Base-by-base conservation (phyloP, 2,113 vertebrate species). In the Neogobius melanostomus region DNA sequence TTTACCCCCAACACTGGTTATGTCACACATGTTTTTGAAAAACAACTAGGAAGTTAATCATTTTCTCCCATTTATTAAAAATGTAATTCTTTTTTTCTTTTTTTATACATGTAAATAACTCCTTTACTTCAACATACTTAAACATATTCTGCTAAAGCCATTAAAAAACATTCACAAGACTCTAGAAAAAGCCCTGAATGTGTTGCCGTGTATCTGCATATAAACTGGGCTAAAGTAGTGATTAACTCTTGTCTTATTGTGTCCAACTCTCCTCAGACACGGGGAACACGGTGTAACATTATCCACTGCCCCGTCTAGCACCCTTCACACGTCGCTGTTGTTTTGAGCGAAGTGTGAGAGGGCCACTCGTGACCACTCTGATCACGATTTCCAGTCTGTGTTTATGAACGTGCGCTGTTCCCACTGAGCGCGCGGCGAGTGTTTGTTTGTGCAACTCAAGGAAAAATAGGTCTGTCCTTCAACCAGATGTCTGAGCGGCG, bases 401-500 rank as follows among this genome's bases (percentile, higher is more conserved):
- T 77, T 78, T 73, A 69, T 71, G 77, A 80, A 57, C 46, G 68
- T 48, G 28, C 16, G 71, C 70, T 71, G 28, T 70, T 76, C 75
- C 66, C 75, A 16, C 71, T 50, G 63, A 74, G 82, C 57, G 15
- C 0, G 36, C 28, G 43, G 69, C n/a, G 42, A 28, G 67, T 64
- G 75, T 74, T 60, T 85, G 72, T 80, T 64, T 72, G 72, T 75
- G 59, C 54, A 61, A 66, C 59, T 51, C 14, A 51, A 51, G 69
- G 77, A 61, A 17, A 36, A 46, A 60, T 74, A 76, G 0, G 72
- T 74, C 45, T 46, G 82, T 72, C 80, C 71, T 75, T 66, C 44
- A 71, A 57, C 66, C 75, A 81, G 56, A 82, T 70, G 80, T 74
- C 67, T 51, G 45, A 56, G 74, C 21, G 21, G 21, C 21, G 21